Percentiles rank a stretch among this genome's conserved stretches.
Evolutionary conservation across 2,888 invertebrate genomes (phyloP).

Genomic region (Resseliella maxima): DNA sequence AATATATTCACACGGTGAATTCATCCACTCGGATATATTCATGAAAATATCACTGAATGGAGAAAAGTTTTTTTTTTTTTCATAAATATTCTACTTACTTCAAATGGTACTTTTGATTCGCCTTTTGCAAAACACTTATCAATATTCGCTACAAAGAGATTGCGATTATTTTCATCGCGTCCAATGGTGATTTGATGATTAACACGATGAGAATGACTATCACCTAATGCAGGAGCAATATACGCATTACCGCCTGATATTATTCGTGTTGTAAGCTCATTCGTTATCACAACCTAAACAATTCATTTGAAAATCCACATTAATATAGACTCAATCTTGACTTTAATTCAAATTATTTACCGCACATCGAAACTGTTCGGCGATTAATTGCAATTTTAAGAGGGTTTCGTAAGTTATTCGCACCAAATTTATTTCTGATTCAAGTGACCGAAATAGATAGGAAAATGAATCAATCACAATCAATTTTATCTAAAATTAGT

Average conservation of each 20-base stretch:
- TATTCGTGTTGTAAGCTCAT: conserved; percentile 79
- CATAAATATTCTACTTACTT: conserved; percentile 61
- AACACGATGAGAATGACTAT: conserved; percentile 73
- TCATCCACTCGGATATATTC: neutral
- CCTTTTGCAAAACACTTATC: conserved; percentile 61
- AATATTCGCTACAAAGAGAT: neutral
- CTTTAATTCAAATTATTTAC: conserved; percentile 67
- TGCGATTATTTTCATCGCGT: neutral
- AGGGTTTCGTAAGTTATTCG: conserved; percentile 74
- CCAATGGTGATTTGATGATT: conserved; percentile 70
- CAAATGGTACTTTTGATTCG: conserved; percentile 64
- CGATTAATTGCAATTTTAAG: conserved; percentile 73
- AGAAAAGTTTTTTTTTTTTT: too few species aligned
- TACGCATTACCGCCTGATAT: conserved; percentile 64
- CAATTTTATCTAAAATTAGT: conserved; percentile 73
- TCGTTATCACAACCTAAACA: conserved; percentile 79
- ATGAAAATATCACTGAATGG: too few species aligned
- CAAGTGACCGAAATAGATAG: conserved; percentile 76
- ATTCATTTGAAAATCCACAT: conserved; percentile 61
- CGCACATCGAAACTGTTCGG: conserved; percentile 73
- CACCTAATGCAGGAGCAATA: conserved; percentile 72
- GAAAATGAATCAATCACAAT: conserved; percentile 82
- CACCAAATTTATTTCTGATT: conserved; percentile 71
- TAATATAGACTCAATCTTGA: conserved; percentile 49
- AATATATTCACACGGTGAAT: neutral